Evolutionary conservation across 2,888 invertebrate species (phyloP), one percentile per base, ranked within the genome.

Genomic region (Cosmia trapezina): DNA sequence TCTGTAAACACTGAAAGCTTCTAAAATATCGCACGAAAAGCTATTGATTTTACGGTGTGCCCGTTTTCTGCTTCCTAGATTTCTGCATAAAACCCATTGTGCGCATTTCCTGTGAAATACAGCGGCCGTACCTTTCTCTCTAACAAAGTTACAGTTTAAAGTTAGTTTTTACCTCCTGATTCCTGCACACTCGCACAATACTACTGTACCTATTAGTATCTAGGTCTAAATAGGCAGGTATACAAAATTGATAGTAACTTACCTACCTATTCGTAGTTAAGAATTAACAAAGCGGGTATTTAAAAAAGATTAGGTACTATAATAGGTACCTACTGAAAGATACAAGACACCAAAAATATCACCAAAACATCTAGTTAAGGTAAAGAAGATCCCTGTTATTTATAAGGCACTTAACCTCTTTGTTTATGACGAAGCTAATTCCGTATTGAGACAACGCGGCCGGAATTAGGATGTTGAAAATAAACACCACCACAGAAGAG

Each of bases 361-460:
- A 78, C 68, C 49, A 67, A 76, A 81, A 79, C 70, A 80, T 74
- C 78, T 83, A 80, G 78, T 77, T 84, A 83, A 90, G 89, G 90
- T 89, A 89, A 87, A 85, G 90, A 86, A 89, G 88, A 87, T 87
- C 87, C 81, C 84, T 73, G 87, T 89, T 92, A 93, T 93, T 93
- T 92, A 87, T 85, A 90, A 89, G 89, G 88, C 91, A 90, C 91
- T 92, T 92, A 93, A 92, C 90, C 91, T 92, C 91, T 89, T 93
- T 93, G 92, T 93, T 93, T 93, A 93, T 91, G 91, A 91, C 88
- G 83, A 85, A 83, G 88, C 91, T 92, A 90, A 92, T 90, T 92
- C 89, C 75, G 91, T 90, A 89, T 89, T 90, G 84, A 86, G 87
- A 85, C 88, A 87, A 79, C 77, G 81, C 70, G 79, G 78, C 79